Evolutionary conservation across 2,888 invertebrate species (phyloP).

Genomic region (Alloscopus bannaensis): DNA sequence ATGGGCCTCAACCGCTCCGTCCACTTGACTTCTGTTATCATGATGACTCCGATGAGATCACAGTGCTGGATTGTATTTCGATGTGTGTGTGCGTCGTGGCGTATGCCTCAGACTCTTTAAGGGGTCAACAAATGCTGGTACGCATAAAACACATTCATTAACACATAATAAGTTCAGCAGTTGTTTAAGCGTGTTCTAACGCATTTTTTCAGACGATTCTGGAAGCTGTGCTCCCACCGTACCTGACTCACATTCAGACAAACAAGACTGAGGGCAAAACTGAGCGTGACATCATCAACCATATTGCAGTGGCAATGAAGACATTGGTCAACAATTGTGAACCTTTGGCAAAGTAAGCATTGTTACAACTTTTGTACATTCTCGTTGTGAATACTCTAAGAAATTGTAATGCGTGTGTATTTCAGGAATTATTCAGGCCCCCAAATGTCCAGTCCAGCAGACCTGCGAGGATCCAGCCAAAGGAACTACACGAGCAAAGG

Average conservation of each 20-base stretch:
- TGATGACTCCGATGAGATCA: conserved; percentile 98
- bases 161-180: background rate
- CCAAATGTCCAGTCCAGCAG: conserved; percentile 89
- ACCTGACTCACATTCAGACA: conserved; percentile 93
- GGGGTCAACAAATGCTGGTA: conserved; percentile 94
- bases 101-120: conserved; percentile 95
- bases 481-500: conserved; percentile 82
- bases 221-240: conserved; percentile 97
- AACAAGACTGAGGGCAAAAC: conserved; percentile 94
- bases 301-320: conserved; percentile 94
- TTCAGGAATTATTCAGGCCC: conserved; percentile 93
- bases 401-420: conserved; percentile 63
- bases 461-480: conserved; percentile 94
- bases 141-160: conserved; percentile 74
- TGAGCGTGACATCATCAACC: conserved; percentile 94
- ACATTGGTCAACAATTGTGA: conserved; percentile 98
- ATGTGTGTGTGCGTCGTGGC: conserved; percentile 99
- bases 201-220: conserved; percentile 85
- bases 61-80: conserved; percentile 97
- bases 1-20: conserved; percentile 92
- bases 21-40: conserved; percentile 99
- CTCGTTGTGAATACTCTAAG: conserved; percentile 19
- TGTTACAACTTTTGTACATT: background rate
- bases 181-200: background rate
- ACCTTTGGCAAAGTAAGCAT: conserved; percentile 89